Base-by-base conservation (phyloP, 2,797 vertebrate species). In the Limnodromus scolopaceus region DNA sequence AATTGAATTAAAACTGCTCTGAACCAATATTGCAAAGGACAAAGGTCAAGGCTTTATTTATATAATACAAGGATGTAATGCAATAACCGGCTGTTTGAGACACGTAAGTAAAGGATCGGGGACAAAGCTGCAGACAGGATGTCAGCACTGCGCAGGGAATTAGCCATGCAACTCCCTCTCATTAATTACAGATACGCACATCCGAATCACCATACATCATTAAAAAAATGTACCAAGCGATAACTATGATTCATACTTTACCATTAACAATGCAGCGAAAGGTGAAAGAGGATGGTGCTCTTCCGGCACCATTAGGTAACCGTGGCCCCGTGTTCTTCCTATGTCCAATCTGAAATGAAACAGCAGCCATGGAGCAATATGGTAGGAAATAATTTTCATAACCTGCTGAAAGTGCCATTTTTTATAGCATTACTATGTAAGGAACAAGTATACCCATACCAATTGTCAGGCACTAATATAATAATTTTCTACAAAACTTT, bases 21-120 rank as follows among this genome's bases (percentile, higher is more conserved):
- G 57, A 92, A 95, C 41, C 71, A 81, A 91, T 93, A 89, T 18
- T 75, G 71, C 49, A 61, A 78, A 89, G 84, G 71, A 92, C 71
- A 95, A 92, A 93, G 95, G 92, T 95, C 94, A 87, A 80, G 81
- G 81, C 41, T 94, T 87, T 93, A 89, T 95, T 97, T 96, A 85
- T 96, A 78, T 94, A 96, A 96, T 65, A 92, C 88, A n/a, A 96
- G 92, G 95, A 96, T 96, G 54, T 97, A 97, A 97, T 95, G 88
- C 78, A 95, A 93, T 94, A 94, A 97, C 93, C 94, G 19, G 90
- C 92, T 97, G 95, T 38, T 75, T 46, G 64, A 92, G 71, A 68
- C 90, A 94, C 88, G 93, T 88, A 82, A 96, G 77, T 81, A 43
- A 60, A 55, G 81, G 82, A 58, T 60, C 74, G 53, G 89, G 93